phyloP scores from a whole-genome alignment of 2,113 vertebrate genomes.

The Sprattus sprattus region DNA sequence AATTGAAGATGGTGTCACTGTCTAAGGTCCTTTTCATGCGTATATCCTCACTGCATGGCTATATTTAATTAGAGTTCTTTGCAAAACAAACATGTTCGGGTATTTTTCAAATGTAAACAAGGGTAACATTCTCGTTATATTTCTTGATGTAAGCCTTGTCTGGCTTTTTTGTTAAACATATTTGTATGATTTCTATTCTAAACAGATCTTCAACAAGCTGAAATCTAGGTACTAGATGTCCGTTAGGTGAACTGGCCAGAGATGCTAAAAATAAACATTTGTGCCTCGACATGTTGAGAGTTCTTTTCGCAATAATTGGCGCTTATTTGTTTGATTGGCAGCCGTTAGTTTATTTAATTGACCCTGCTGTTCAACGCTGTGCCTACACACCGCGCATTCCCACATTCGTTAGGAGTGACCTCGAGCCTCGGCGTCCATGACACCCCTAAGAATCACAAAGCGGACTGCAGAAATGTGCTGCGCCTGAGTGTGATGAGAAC shows the following conservation, averaged over 20 bases:
- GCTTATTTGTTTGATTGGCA: constrained; percentile 41
- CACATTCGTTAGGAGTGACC: constrained; percentile 43
- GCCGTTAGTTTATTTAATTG: constrained; percentile 29
- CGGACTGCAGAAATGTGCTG: constrained; percentile 5
- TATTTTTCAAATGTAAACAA: too few relatives aligned
- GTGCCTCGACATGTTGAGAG: background rate
- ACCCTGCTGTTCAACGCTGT: constrained; percentile 6
- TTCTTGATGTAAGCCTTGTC: background rate
- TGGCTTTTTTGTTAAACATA: background rate
- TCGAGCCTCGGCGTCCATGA: background rate
- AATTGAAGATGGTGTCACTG: background rate
- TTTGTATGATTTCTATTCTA: background rate
- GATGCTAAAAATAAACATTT: constrained; percentile 18
- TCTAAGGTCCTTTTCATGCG: background rate
- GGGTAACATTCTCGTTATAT: background rate
- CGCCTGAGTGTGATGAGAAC: constrained; percentile 21
- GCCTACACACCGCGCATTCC: constrained; percentile 21
- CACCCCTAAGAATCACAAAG: background rate
- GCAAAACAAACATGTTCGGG: background rate
- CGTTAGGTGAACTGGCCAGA: constrained; percentile 25
- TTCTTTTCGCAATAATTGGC: constrained; percentile 24
- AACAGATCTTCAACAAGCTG: background rate
- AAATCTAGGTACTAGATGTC: background rate
- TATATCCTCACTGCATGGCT: background rate
- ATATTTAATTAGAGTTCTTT: background rate